Evolutionary conservation across 2,888 invertebrate species (phyloP), one percentile per base, ranked within the genome.

Genomic region (Torymus texanus): DNA sequence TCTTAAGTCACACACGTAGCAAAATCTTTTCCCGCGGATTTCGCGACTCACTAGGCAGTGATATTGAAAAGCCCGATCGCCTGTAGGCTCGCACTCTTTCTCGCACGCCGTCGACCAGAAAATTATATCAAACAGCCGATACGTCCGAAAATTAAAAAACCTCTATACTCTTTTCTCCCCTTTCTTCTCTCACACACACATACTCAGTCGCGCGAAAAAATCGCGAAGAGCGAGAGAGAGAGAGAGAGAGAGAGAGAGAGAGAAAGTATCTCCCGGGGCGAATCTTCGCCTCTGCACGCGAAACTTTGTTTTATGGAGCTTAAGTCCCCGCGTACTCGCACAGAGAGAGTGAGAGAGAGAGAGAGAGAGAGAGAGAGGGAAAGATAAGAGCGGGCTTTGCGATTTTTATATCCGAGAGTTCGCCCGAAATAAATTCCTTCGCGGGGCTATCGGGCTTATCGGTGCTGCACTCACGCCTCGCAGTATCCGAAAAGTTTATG

Each of bases 381-480:
- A 5, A 29, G 29, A 29, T 29, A 29, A 29, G 29, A 74, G 74
- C 53, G 58, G 61, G 74, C 80, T 80, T 80, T 71, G 77, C 78
- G 73, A 78, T 78, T 78, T 80, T 80, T 80, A 80, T 80, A 80
- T 66, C 80, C 70, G 16, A 55, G 67, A 80, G 75, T 78, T 78
- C 16, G 61, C 41, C 71, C 55, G 53, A 78, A 78, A 80, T 80
- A 80, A 78, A 80, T 80, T 80, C 75, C 56, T 61, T 58, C 70
- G 74, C 53, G 24, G 21, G 61, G 72, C 72, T 79, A 79, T 79
- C 79, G 71, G 56, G 70, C 79, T 79, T 79, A 79, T 79, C 72
- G 75, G 66, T 62, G 63, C 67, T 71, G 53, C 67, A 79, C 71
- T 79, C 29, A 5, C 5, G 29, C 29, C 29, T 29, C 29, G 70